Evolutionary conservation across 2,113 vertebrate species (phyloP), one percentile per base, ranked within the genome.

Genomic region (Cygnus atratus): DNA sequence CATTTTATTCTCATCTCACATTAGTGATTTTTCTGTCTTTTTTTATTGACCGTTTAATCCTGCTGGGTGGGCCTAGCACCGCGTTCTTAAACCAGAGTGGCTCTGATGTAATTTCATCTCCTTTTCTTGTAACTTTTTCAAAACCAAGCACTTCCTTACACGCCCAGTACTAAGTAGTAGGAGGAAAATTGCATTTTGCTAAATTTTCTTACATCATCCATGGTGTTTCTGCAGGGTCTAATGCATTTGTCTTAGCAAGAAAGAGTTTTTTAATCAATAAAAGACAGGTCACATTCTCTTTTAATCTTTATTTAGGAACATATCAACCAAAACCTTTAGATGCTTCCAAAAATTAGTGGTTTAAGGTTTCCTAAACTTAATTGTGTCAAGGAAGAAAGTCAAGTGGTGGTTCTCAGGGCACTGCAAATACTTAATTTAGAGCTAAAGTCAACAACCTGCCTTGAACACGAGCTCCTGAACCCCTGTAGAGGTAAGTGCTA

Each of bases 271-370:
- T 46, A 87, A 89, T 55, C 39, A 90, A 52, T 77, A 44, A 73
- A 75, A 91, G 17, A 48, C 22, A 76, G 8, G 6, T 22, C 84
- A n/a, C 18, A 4, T 87, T 66, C 4, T 77, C 14, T 92, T 93
- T 87, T 76, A 13, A 62, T 89, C 48, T 96, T 92, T 95, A 96
- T 95, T 95, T 66, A 82, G 12, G 21, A 79, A 89, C 65, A 62
- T 44, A 50, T 50, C 26, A 54, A 54, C 24, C 26, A 62, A 77
- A 91, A 58, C 33, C 13, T 72, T 43, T 22, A 79, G 35, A 48
- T 59, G 37, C 78, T 82, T 75, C 3, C 17, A 82, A 90, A 77
- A 79, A 81, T 26, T 0, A 63, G 57, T 39, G 12, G 66, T 55
- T 59, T 83, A 41, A 76, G 21, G 14, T 79, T 50, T 89, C 65